A percentile compares a stretch with the other conserved stretches of the same genome.
phyloP scores from a whole-genome alignment of 2,888 invertebrate genomes.

The Phlogophora meticulosa region DNA sequence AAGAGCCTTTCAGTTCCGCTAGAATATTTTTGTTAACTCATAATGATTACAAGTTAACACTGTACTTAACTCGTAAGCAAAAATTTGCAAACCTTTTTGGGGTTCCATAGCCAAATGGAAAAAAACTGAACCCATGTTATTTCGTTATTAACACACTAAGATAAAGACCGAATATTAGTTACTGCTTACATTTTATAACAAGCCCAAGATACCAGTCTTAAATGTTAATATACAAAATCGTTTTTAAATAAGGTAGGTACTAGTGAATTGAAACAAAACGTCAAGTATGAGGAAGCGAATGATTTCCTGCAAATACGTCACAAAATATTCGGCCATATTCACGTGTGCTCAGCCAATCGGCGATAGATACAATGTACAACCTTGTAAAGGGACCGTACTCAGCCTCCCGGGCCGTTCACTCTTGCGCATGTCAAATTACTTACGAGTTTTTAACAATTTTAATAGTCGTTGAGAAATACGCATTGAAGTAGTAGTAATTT shows the following conservation, averaged over 20 bases:
- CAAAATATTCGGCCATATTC: conserved; percentile 25
- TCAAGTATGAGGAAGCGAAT: conserved; percentile 37
- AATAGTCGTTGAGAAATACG: conserved; percentile 29
- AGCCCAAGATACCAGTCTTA: background rate
- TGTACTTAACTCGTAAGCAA: too few species aligned
- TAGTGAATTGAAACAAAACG: conserved; percentile 13
- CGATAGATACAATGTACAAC: conserved; percentile 38
- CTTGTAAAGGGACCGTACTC: conserved; percentile 59
- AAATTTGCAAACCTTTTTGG: too few species aligned
- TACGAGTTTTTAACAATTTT: conserved; percentile 31
- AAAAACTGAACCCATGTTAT: too few species aligned
- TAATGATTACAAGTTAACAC: too few species aligned
- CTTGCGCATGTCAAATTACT: conserved; percentile 34
- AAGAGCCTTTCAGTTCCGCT: background rate
- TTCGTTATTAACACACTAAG: too few species aligned
- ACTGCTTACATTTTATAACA: too few species aligned
- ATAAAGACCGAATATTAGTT: too few species aligned
- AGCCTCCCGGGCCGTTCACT: conserved; percentile 51
- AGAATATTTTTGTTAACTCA: background rate
- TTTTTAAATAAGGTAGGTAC: conserved; percentile 24
- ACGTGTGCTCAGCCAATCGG: background rate
- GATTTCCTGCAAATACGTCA: conserved; percentile 30
- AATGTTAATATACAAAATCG: background rate
- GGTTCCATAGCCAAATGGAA: too few species aligned
- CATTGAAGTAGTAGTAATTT: too few species aligned